These are phyloP conservation scores for Periplaneta americana DNA, from an alignment of 1,140 invertebrate genomes.

Conservation along the genomic window DNA sequence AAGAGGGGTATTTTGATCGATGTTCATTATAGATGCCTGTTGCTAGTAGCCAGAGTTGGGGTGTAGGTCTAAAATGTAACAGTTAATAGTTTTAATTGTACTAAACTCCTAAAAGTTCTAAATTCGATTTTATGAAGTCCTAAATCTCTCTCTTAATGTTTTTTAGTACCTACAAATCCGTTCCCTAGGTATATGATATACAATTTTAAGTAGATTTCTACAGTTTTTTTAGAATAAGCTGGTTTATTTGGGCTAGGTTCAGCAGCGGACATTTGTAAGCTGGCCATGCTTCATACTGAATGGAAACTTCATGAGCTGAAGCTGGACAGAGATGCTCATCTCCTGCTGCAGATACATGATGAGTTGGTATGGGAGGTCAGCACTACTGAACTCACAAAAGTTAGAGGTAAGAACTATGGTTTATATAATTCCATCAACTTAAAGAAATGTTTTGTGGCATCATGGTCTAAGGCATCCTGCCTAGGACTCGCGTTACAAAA, in stretches of 20 bases:
- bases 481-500: no score
- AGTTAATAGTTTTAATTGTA: no score
- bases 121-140: no score
- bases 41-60: no score
- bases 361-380: slow-evolving; percentile 50
- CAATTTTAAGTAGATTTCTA: neutral
- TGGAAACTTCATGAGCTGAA: slow-evolving; percentile 3
- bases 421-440: neutral
- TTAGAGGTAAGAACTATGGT: slow-evolving; percentile 26
- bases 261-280: slow-evolving; percentile 53
- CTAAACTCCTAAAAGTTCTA: no score
- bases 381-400: slow-evolving; percentile 23
- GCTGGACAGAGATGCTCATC: slow-evolving; percentile 28
- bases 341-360: slow-evolving; percentile 54
- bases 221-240: neutral
- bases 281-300: slow-evolving; percentile 45
- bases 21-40: no score
- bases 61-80: no score
- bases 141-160: no score
- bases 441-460: neutral
- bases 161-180: no score
- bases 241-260: slow-evolving; percentile 37
- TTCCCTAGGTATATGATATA: neutral
- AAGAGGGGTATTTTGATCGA: no score
- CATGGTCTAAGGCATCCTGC: no score